Percentiles rank a stretch among this genome's conserved stretches.
These are phyloP conservation scores for Barbus barbus DNA, from an alignment of 2,113 vertebrate genomes.

Conservation along the genomic window DNA sequence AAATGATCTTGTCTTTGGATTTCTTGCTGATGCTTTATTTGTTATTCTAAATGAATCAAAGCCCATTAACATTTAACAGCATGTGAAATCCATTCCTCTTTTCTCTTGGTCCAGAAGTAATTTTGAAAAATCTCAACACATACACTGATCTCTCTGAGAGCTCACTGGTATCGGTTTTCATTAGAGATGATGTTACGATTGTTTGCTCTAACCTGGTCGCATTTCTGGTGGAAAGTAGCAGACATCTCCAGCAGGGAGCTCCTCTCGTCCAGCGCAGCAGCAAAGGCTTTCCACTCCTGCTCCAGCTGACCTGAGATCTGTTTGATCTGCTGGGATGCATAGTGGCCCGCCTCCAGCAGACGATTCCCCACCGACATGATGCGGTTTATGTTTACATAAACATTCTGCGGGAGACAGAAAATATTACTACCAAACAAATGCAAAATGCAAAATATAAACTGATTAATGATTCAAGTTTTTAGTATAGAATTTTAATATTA, in stretches of 20 bases:
- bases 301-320: constrained; percentile 96
- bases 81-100: not conserved
- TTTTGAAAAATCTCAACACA: not conserved
- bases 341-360: constrained; percentile 94
- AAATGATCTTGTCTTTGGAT: not conserved
- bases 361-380: constrained; percentile 97
- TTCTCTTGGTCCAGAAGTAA: too few species aligned
- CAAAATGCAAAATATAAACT: not conserved
- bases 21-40: not conserved
- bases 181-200: not conserved
- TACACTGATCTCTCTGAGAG: not conserved
- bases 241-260: constrained; percentile 98
- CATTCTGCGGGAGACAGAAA: constrained; percentile 77
- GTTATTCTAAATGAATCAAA: constrained; percentile 2
- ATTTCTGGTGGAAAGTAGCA: constrained; percentile 95
- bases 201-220: constrained; percentile 85
- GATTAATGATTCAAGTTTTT: too few species aligned
- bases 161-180: not conserved
- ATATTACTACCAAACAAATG: not conserved
- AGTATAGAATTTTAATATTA: too few species aligned
- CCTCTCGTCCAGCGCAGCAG: constrained; percentile 94
- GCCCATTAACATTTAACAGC: not conserved
- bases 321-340: constrained; percentile 96
- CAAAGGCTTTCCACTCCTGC: constrained; percentile 97
- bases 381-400: constrained; percentile 98